Percentiles rank a stretch among this genome's conserved stretches.
Conservation (phyloP, 2,113 vertebrate species). For the Sander lucioperca region DNA sequence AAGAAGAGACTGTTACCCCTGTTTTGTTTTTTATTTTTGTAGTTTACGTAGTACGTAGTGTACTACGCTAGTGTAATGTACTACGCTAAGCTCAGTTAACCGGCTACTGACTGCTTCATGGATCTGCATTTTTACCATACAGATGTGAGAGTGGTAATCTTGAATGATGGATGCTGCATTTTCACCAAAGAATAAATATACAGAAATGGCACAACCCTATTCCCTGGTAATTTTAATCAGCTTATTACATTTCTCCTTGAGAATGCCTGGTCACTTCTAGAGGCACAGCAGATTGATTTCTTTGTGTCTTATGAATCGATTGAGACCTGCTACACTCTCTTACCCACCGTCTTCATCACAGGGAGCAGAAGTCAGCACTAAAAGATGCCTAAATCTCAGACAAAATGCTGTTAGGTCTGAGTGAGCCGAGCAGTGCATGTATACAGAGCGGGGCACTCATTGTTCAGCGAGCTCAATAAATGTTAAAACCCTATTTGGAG, state of each 20-base stretch:
- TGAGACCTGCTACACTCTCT: slow-evolving; percentile 24
- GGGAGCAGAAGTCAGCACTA: slow-evolving; percentile 47
- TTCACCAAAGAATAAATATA: slow-evolving; percentile 31
- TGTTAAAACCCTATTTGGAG: slow-evolving; percentile 72
- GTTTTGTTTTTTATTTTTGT: too few species aligned
- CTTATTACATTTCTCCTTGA: slow-evolving; percentile 42
- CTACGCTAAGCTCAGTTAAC: background rate
- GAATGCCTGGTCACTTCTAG: slow-evolving; percentile 26
- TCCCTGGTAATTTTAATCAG: slow-evolving; percentile 40
- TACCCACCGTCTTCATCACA: slow-evolving; percentile 39
- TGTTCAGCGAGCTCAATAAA: slow-evolving; percentile 66
- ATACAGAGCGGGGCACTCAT: slow-evolving; percentile 39
- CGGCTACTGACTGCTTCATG: background rate
- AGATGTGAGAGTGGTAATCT: background rate
- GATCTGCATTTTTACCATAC: background rate
- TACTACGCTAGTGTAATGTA: too few species aligned
- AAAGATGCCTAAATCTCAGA: slow-evolving; percentile 38
- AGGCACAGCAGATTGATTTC: slow-evolving; percentile 48
- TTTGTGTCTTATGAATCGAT: slow-evolving; percentile 54
- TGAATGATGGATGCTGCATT: slow-evolving; percentile 17
- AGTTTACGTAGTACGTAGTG: too few species aligned
- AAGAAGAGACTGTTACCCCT: background rate
- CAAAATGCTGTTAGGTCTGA: slow-evolving; percentile 40
- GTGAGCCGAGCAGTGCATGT: slow-evolving; percentile 31
- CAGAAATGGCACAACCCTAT: slow-evolving; percentile 1